Evolutionary conservation across 2,113 vertebrate genomes (phyloP).

Genomic region (Malaclemys terrapin): DNA sequence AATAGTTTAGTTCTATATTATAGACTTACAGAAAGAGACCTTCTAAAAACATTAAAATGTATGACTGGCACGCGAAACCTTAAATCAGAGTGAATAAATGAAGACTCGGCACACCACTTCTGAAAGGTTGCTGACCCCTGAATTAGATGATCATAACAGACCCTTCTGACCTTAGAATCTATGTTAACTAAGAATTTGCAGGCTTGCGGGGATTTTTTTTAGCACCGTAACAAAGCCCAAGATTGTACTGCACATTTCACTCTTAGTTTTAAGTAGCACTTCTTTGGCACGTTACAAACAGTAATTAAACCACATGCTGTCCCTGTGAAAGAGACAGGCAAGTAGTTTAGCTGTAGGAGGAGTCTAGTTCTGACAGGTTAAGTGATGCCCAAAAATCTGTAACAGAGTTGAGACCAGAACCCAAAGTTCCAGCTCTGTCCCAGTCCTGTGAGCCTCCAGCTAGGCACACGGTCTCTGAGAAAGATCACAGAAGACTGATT

Average conservation of each 20-base stretch:
- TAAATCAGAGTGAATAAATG: too few relatives aligned
- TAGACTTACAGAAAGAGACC: too few relatives aligned
- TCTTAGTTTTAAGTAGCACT: neutral
- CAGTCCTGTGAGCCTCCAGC: neutral
- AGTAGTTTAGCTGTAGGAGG: neutral
- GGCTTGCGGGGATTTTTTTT: neutral
- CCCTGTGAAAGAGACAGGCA: slow-evolving; percentile 27
- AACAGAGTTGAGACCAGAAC: neutral
- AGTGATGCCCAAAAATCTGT: neutral
- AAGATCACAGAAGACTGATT: fast-evolving
- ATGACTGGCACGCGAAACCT: too few relatives aligned
- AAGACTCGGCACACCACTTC: too few relatives aligned
- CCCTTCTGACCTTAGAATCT: neutral
- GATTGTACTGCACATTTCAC: neutral
- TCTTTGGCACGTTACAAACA: neutral
- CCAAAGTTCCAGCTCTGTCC: fast-evolving
- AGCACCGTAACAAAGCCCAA: neutral
- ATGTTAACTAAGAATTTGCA: neutral
- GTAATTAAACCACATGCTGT: slow-evolving; percentile 28
- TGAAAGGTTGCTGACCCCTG: too few relatives aligned
- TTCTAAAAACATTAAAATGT: too few relatives aligned
- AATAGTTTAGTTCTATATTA: too few relatives aligned
- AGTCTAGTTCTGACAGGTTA: neutral
- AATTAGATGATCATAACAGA: neutral
- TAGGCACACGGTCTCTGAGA: neutral